Evolutionary conservation across 2,113 vertebrate species (phyloP).

Genomic region (Cyanocitta stelleri): DNA sequence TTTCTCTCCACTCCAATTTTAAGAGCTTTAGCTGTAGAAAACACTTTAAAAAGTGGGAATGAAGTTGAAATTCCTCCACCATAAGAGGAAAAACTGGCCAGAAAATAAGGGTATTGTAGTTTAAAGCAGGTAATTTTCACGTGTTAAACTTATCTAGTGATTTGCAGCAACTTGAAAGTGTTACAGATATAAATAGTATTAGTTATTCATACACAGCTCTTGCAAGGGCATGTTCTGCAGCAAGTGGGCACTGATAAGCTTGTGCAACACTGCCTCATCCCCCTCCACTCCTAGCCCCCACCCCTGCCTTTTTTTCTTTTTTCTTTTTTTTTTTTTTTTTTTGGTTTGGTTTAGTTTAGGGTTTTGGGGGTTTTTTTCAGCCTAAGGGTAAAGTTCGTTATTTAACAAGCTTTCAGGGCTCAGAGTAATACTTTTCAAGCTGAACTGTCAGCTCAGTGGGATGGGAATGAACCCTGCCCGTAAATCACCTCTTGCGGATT

Average conservation of each 20-base stretch:
- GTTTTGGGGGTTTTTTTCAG: background rate
- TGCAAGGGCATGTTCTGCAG: constrained; percentile 1
- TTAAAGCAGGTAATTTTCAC: background rate
- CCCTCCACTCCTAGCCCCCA: background rate
- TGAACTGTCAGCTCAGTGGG: background rate
- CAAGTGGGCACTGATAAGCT: constrained; percentile 24
- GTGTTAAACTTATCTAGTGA: background rate
- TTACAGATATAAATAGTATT: background rate
- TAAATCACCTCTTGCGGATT: background rate
- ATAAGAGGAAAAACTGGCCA: background rate
- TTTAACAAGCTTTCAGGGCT: background rate
- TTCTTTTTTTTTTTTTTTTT: accelerated
- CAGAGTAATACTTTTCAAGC: background rate
- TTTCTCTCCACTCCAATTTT: background rate
- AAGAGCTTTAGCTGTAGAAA: background rate
- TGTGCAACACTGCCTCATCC: background rate
- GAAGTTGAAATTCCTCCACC: background rate
- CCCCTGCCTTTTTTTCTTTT: too few relatives aligned
- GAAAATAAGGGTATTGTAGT: background rate
- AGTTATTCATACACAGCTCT: background rate
- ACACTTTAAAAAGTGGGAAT: background rate
- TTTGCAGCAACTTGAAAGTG: background rate
- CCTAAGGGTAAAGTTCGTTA: background rate
- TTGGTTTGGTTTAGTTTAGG: too few relatives aligned
- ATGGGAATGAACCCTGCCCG: background rate